Evolutionary conservation across 2,113 vertebrate genomes (phyloP), one percentile per base, ranked within the genome.

Genomic region (Dasyprocta punctata): DNA sequence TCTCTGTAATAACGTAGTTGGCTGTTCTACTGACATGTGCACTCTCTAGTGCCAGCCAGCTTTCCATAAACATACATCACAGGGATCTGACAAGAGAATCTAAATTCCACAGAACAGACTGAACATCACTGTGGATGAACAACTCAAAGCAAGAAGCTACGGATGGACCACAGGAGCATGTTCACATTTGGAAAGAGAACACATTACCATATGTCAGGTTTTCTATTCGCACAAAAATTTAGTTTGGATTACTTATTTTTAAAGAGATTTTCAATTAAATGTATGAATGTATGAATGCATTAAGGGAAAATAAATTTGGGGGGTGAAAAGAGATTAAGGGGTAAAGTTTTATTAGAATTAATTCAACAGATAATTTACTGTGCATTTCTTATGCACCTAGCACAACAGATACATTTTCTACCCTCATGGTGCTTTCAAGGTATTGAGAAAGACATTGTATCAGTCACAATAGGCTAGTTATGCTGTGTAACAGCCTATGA

Each of bases 241-340:
- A 87, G 52, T 90, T 90, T 84, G 47, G n/a, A 63, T 86, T 22
- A 47, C 24, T 82, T 47, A 47, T 38, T 86, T 67, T 81, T 63
- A 85, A 95, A 86, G 44, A 75, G 19, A 90, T 78, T 82, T 86
- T 47, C 14, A 71, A 22, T 83, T 65, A 94, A 83, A 58, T 33
- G 2, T 41, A 24, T 30, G 16, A 63, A n/a, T 14, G 0, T n/a
- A 90, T 94, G 60, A 44, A 65, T 89, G 63, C 86, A 73, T 60
- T 91, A 83, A 86, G 5, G 22, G 19, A 94, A 90, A 71, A 1
- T 69, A 67, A 52, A 19, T 61, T 61, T 85, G 49, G 80, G 44
- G 83, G 9, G 69, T 89, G 49, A 80, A n/a, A 87, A 56, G 44
- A 93, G 38, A 91, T 86, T 88, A 96, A 90, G 54, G 20, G 73